Evolutionary conservation across 2,888 invertebrate species (phyloP), one percentile per base, ranked within the genome.

Genomic region (Scaptomyza caliginosa): DNA sequence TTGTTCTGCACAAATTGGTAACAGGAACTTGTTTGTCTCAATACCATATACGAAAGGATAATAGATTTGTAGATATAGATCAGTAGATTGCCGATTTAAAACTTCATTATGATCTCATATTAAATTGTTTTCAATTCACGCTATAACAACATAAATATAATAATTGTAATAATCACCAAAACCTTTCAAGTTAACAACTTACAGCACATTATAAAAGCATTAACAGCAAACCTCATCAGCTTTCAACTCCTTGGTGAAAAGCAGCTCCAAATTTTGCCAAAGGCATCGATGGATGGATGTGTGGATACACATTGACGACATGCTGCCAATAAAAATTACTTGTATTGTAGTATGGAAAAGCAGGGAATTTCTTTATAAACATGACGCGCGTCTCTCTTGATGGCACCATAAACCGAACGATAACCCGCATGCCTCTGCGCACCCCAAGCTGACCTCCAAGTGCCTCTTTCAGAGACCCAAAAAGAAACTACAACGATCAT

Each of bases 331-430:
- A 59, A 74, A 79, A 79, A 79, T 83, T 67, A 71, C 72, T 39
- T 43, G 45, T 77, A 79, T 83, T 79, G 77, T 13, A 2, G 13
- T 58, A 26, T 60, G 72, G 68, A 75, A 50, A 24, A 51, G 67
- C 72, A 42, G 64, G 57, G 84, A 73, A 73, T 66, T 80, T 80
- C 81, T 73, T 69, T 75, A 82, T 74, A 82, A 85, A 77, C 82
- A 82, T 84, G 85, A 77, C 51, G 65, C 51, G 55, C 43, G 40
- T 32, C 45, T 28, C 46, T 43, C 45, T 7, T 34, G 74, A 73
- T 73, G 72, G 69, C 81, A 85, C 85, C 79, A 81, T 82, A 77
- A 81, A 85, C 67, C 65, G 79, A 64, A 46, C 85, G 82, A 81
- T 81, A 81, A 81, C 81, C 81, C 49, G 54, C 43, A 24, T 59